Evolutionary conservation across 2,113 vertebrate species (phyloP), one percentile per base, ranked within the genome.

Genomic region (Ardeotis arabs): DNA sequence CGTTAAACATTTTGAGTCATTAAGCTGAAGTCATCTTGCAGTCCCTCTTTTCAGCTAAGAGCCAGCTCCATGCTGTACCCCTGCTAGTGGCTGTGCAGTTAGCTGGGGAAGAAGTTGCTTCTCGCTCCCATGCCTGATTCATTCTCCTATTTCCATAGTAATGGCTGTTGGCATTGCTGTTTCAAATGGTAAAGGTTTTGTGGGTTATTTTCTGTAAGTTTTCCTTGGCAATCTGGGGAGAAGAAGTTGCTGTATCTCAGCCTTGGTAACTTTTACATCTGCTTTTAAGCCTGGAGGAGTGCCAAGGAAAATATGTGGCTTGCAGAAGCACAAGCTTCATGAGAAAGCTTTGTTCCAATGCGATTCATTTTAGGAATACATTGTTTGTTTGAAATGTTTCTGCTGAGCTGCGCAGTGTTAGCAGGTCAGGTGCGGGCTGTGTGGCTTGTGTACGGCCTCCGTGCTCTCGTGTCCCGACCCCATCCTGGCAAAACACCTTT

Each of bases 231-330:
- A 24, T 58, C 1, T 0, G 29, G 39, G 66, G 29, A 44, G 28
- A 89, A 93, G 80, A 55, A 69, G 63, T 87, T 41, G 7, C 69
- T 73, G 66, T 64, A 29, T 94, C 64, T 79, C 55, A 78, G 66
- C 59, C 73, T 92, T 44, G 31, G 96, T 93, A 68, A 62, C 88
- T 13, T 74, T 85, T 83, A 70, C 62, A 68, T 97, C 87, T 92
- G 74, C 80, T 88, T 96, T 93, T 93, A 92, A 75, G 69, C 82
- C 80, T 97, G 97, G 91, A 81, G 66, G 24, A 31, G 14, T 50
- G 90, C 96, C 93, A 82, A 74, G 66, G 60, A 93, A 86, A 91
- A 87, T 90, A 73, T 22, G 49, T 60, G 59, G 68, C 74, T 78
- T 64, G 89, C 89, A 95, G 95, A 94, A 95, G 94, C 84, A 41